phyloP scores from a whole-genome alignment of 2,888 invertebrate genomes.

The Aphodius sticticus region DNA sequence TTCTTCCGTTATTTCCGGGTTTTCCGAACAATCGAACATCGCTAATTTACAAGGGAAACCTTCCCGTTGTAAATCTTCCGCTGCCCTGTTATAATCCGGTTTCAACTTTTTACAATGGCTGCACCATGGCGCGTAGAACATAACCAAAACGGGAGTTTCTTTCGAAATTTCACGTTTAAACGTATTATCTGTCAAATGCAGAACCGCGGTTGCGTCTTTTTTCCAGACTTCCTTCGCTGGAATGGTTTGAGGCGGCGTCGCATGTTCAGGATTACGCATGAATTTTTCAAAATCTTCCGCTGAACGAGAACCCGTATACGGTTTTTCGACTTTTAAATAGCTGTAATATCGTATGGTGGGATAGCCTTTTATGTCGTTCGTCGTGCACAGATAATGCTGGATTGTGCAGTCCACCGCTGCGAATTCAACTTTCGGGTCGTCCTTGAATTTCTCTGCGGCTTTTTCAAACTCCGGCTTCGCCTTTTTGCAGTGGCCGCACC shows the following conservation, averaged over 20 bases:
- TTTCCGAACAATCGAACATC: slow-evolving; percentile 73
- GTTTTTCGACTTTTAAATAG: slow-evolving; percentile 73
- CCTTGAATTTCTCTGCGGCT: slow-evolving; percentile 78
- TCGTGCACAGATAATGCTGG: slow-evolving; percentile 70
- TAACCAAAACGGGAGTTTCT: slow-evolving; percentile 70
- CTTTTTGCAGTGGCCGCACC: slow-evolving; percentile 92
- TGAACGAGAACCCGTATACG: slow-evolving; percentile 79
- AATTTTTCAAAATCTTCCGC: slow-evolving; percentile 74
- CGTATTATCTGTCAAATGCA: slow-evolving; percentile 65
- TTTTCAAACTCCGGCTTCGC: slow-evolving; percentile 83
- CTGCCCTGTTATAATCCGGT: slow-evolving; percentile 69
- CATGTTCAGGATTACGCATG: slow-evolving; percentile 64
- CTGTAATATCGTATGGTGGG: slow-evolving; percentile 89
- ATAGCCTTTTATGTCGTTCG: slow-evolving; percentile 80
- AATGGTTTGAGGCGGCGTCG: slow-evolving; percentile 46
- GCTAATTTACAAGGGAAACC: slow-evolving; percentile 59
- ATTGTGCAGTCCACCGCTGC: slow-evolving; percentile 85
- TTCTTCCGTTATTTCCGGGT: slow-evolving; percentile 65
- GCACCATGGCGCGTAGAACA: slow-evolving; percentile 85
- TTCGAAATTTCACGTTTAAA: slow-evolving; percentile 69
- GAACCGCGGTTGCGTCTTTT: slow-evolving; percentile 61
- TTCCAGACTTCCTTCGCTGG: slow-evolving; percentile 59
- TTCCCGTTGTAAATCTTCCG: slow-evolving; percentile 61
- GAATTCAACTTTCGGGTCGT: slow-evolving; percentile 79
- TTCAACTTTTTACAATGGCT: slow-evolving; percentile 75